Conservation (phyloP, 2,113 vertebrate species). For the Sakesphorus luctuosus region DNA sequence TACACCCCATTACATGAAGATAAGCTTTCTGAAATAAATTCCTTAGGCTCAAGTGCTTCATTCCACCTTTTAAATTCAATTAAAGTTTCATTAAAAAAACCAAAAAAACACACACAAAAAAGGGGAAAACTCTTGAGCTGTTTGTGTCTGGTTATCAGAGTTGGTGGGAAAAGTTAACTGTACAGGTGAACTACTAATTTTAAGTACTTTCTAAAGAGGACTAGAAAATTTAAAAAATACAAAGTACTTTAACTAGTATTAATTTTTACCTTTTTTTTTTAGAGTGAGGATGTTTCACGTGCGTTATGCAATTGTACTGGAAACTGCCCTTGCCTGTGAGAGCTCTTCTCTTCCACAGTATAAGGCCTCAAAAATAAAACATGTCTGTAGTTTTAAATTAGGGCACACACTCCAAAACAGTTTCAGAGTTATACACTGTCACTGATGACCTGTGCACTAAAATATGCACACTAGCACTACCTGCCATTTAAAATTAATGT, state of each 20-base stretch:
- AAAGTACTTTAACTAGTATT: not conserved
- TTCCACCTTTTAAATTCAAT: not conserved
- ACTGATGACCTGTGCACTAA: not conserved
- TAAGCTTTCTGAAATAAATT: slow-evolving; percentile 32
- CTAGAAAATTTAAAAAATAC: not conserved
- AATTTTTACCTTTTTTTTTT: not conserved
- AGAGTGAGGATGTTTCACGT: too few relatives aligned
- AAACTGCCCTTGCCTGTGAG: not conserved
- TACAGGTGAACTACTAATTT: not conserved
- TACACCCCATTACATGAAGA: not conserved
- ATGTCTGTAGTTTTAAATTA: not conserved
- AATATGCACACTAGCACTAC: not conserved
- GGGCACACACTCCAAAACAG: not conserved
- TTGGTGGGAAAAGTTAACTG: not conserved
- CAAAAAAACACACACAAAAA: not conserved
- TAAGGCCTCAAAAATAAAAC: not conserved
- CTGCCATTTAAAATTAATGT: not conserved
- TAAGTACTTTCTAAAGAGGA: not conserved
- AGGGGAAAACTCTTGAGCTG: not conserved
- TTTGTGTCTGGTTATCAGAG: not conserved
- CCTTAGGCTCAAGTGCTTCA: slow-evolving; percentile 21
- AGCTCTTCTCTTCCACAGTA: not conserved
- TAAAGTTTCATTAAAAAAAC: not conserved
- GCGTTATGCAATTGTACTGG: too few relatives aligned
- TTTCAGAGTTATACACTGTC: not conserved